Conservation (phyloP, 1,140 invertebrate species). For the Colletes gigas region DNA sequence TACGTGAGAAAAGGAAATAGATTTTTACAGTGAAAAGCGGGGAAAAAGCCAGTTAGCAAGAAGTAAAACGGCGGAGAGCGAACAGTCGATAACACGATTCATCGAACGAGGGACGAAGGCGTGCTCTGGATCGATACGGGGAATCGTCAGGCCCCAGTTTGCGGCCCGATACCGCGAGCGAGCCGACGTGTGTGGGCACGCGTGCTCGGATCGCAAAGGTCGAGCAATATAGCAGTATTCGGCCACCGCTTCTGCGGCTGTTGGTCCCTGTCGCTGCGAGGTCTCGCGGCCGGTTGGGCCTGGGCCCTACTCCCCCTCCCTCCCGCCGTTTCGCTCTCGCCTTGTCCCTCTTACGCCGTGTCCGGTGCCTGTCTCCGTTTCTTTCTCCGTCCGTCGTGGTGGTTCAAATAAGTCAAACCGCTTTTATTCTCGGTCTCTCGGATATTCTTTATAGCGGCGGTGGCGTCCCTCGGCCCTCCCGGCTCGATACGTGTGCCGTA, state of each 20-base stretch:
- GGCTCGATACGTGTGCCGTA: conserved; percentile 50
- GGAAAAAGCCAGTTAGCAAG: no score
- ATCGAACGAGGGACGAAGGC: background rate
- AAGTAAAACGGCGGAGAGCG: no score
- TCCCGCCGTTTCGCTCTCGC: conserved; percentile 17
- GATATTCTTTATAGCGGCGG: conserved; percentile 75
- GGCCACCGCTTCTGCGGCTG: conserved; percentile 65
- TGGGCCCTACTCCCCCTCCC: conserved; percentile 1
- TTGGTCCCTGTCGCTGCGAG: conserved; percentile 31
- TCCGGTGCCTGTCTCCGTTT: conserved; percentile 17
- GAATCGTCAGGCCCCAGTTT: conserved; percentile 1
- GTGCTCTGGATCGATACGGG: conserved; percentile 7
- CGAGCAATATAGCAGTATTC: conserved; percentile 72
- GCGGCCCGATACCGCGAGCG: conserved; percentile 27
- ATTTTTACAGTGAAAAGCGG: no score
- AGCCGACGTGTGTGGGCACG: conserved; percentile 70
- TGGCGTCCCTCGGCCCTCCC: conserved; percentile 32
- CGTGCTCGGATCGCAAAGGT: conserved; percentile 73
- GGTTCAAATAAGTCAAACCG: conserved; percentile 77
- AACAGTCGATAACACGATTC: background rate
- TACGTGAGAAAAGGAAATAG: no score
- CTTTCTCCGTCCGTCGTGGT: conserved; percentile 54
- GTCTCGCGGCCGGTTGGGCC: conserved; percentile 40
- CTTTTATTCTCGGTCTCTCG: conserved; percentile 76
- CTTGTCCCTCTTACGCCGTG: conserved; percentile 14